phyloP scores from a whole-genome alignment of 1,140 invertebrate genomes.

The Penaeus japonicus region DNA sequence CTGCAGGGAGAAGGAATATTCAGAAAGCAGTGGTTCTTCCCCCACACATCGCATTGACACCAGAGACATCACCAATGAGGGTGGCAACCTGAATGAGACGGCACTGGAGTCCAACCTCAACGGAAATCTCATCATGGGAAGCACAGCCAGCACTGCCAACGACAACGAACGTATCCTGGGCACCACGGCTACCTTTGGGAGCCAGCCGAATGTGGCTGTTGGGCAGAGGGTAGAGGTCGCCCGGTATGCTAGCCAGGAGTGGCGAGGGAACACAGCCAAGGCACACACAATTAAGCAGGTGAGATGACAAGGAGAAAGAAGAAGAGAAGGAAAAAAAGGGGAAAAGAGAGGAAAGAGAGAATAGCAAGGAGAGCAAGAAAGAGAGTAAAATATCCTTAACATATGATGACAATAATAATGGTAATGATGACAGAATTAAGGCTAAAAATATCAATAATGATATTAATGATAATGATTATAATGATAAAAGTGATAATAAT shows the following conservation, averaged over 20 bases:
- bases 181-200: neutral
- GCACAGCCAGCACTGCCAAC: constrained; percentile 24
- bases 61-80: neutral
- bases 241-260: constrained; percentile 36
- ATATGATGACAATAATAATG: no score
- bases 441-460: no score
- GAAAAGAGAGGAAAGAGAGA: no score
- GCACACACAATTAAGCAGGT: constrained; percentile 46
- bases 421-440: no score
- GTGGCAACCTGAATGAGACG: neutral
- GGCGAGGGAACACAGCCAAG: constrained; percentile 42
- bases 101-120: constrained; percentile 16
- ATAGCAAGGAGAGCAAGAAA: no score
- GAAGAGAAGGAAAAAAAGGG: neutral
- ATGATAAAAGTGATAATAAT: no score
- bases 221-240: constrained; percentile 19
- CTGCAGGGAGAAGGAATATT: constrained; percentile 46
- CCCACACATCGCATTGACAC: constrained; percentile 8
- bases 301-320: neutral
- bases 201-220: neutral
- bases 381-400: no score
- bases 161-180: constrained; percentile 1
- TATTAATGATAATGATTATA: no score
- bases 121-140: constrained; percentile 47
- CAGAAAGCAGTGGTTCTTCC: constrained; percentile 42